Conservation (phyloP, 2,797 vertebrate species). For the Sebastes miniatus region DNA sequence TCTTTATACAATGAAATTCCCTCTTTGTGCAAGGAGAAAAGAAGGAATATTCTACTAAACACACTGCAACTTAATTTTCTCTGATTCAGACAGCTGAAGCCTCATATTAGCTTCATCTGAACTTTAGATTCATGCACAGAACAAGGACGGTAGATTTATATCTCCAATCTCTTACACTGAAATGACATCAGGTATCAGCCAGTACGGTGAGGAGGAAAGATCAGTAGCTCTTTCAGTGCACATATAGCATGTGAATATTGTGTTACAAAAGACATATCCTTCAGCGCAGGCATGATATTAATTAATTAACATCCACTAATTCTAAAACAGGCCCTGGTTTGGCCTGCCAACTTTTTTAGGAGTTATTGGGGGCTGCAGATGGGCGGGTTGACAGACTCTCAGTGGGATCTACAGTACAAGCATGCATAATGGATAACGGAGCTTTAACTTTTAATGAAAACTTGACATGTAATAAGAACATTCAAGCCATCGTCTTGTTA, state of each 20-base stretch:
- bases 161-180: not conserved
- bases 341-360: not conserved
- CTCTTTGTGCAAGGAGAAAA: not conserved
- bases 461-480: conserved; percentile 37
- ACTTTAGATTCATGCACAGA: not conserved
- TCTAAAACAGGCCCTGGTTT: not conserved
- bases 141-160: not conserved
- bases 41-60: not conserved
- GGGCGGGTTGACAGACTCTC: conserved; percentile 13
- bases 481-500: conserved; percentile 39
- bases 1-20: no score
- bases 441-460: conserved; percentile 42
- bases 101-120: not conserved
- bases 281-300: not conserved
- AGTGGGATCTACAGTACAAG: conserved; percentile 22
- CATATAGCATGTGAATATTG: not conserved
- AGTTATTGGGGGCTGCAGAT: conserved; percentile 2
- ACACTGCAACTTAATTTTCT: not conserved
- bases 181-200: not conserved
- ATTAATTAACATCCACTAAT: not conserved
- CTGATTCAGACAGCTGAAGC: not conserved
- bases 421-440: conserved; percentile 13
- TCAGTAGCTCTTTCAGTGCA: not conserved
- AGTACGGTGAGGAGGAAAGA: not conserved
- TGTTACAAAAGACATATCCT: not conserved